A percentile compares a stretch with the other conserved stretches of the same genome.
These are phyloP conservation scores for Luscinia megarhynchos DNA, from an alignment of 2,797 vertebrate species.

Conservation along the genomic window DNA sequence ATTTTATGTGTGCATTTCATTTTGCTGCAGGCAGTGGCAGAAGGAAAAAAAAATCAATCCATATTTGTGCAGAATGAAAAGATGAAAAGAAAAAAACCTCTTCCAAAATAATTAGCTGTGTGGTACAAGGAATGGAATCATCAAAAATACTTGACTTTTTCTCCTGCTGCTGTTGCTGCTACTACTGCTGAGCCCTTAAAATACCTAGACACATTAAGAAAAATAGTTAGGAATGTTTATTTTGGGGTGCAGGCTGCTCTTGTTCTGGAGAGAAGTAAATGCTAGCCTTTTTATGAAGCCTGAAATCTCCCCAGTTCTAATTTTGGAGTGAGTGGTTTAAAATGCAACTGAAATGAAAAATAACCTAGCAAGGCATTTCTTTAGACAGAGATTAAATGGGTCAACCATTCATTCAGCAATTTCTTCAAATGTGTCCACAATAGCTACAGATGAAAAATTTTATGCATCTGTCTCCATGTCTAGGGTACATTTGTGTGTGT, in stretches of 20 bases:
- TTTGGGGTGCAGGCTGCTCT: neutral
- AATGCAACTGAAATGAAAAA: slow-evolving; percentile 9
- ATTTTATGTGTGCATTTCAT: slow-evolving; percentile 55
- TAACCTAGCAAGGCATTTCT: neutral
- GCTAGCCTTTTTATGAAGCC: neutral
- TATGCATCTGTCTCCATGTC: neutral
- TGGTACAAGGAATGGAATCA: slow-evolving; percentile 18
- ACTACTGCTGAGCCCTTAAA: neutral
- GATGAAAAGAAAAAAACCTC: neutral
- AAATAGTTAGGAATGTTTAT: neutral
- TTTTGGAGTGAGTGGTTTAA: slow-evolving; percentile 18
- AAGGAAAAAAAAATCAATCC: slow-evolving; percentile 31
- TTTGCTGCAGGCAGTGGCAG: slow-evolving; percentile 58
- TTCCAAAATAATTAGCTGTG: slow-evolving; percentile 59
- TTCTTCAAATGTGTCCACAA: neutral
- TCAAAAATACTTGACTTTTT: neutral
- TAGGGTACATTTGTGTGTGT: neutral
- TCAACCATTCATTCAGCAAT: neutral
- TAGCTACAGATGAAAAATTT: neutral
- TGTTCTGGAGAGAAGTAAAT: neutral
- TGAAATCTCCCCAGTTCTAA: neutral
- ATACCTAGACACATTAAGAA: neutral
- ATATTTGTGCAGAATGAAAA: slow-evolving; percentile 23
- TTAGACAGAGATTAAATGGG: neutral
- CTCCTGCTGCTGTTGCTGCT: neutral